Evolutionary conservation across 2,113 vertebrate genomes (phyloP).

Genomic region (Tor tambroides): DNA sequence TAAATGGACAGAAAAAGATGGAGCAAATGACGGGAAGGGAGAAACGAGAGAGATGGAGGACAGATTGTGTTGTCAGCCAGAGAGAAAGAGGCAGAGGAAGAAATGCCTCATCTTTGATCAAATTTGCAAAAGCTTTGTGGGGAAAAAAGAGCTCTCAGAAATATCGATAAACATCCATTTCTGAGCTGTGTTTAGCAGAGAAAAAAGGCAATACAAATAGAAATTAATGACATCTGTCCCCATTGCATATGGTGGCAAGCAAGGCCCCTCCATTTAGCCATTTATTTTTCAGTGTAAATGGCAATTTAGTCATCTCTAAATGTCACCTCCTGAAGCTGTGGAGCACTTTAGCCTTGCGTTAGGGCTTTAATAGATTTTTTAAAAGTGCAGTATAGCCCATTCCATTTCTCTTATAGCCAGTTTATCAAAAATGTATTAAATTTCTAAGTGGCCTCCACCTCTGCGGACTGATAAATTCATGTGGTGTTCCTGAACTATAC

Average conservation of each 20-base stretch:
- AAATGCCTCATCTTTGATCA: constrained; percentile 52
- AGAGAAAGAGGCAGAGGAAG: constrained; percentile 20
- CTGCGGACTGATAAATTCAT: constrained; percentile 70
- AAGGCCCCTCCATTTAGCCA: constrained; percentile 62
- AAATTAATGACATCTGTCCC: constrained; percentile 62
- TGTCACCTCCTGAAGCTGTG: constrained; percentile 67
- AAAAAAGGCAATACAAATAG: constrained; percentile 55
- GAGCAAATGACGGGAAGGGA: not conserved
- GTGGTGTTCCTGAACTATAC: constrained; percentile 67
- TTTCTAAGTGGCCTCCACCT: constrained; percentile 68
- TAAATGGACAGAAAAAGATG: constrained; percentile 23
- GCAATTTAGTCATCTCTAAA: constrained; percentile 71
- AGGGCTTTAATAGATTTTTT: constrained; percentile 71
- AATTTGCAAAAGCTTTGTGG: constrained; percentile 57
- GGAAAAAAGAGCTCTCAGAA: constrained; percentile 45
- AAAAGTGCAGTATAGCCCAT: constrained; percentile 69
- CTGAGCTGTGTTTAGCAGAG: constrained; percentile 63
- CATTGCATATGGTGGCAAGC: constrained; percentile 55
- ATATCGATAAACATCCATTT: constrained; percentile 66
- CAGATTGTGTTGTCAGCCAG: not conserved
- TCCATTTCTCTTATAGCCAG: constrained; percentile 73
- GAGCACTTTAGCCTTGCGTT: constrained; percentile 72
- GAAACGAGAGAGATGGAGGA: constrained; percentile 22
- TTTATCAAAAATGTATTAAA: constrained; percentile 71
- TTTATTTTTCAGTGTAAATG: constrained; percentile 68